A percentile compares a stretch with the other conserved stretches of the same genome.
phyloP scores from a whole-genome alignment of 64 coral and sea anemone species.

The Pocillopora verrucosa region DNA sequence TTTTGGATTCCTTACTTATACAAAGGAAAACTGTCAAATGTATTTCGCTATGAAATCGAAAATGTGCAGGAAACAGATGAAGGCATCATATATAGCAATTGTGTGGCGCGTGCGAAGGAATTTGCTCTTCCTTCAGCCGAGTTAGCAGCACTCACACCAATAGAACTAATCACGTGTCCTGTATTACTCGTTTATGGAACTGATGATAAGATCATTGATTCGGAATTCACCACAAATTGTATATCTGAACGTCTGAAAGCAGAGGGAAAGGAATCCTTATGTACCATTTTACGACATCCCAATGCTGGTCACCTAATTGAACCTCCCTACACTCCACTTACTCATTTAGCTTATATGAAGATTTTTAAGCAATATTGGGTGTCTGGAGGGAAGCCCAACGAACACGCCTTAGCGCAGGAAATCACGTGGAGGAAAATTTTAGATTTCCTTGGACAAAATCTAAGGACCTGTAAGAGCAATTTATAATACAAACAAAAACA shows the following conservation, averaged over 20 bases:
- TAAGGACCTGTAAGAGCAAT: background rate
- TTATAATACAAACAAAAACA: background rate
- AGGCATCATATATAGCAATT: background rate
- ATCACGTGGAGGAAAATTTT: constrained; percentile 42
- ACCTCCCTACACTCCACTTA: constrained; percentile 43
- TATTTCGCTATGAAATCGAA: background rate
- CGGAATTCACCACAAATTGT: background rate
- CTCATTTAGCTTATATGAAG: constrained; percentile 20
- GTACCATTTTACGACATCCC: constrained; percentile 23
- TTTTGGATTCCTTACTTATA: background rate
- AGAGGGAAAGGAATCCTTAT: background rate
- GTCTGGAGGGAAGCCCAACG: constrained; percentile 45
- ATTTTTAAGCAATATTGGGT: background rate
- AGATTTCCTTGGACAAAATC: constrained; percentile 20
- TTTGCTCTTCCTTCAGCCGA: background rate
- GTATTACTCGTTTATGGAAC: constrained; percentile 30
- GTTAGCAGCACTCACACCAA: constrained; percentile 18
- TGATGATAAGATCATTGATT: constrained; percentile 36
- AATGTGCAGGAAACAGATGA: background rate
- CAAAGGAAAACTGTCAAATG: constrained; percentile 16
- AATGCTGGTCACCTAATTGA: constrained; percentile 58
- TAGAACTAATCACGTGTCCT: constrained; percentile 57
- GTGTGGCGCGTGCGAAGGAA: background rate
- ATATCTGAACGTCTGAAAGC: constrained; percentile 23
- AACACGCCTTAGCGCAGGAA: constrained; percentile 19